Base-by-base conservation (phyloP, 2,113 vertebrate genomes). In the Phaethornis superciliosus region DNA sequence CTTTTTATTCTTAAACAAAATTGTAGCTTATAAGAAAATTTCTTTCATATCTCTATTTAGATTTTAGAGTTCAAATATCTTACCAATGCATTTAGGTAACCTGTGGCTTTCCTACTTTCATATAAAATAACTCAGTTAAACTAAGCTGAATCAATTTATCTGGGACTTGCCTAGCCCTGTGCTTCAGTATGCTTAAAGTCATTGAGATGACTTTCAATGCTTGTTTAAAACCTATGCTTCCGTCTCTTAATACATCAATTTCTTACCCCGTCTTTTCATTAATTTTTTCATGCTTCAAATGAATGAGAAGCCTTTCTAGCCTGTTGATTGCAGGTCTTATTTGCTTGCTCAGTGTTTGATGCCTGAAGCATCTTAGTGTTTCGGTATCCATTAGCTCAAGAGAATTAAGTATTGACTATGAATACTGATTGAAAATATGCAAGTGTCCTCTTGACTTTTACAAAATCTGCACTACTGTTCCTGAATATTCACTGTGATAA, bases 401-500 rank as follows among this genome's bases (percentile, higher is more conserved):
- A 70, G 22, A 71, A 88, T 93, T 88, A 81, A 83, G 83, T 54
- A 72, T 79, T 90, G 74, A 26, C 52, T 82, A 42, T 81, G 65
- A 92, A 88, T 86, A 80, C 21, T 90, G 80, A 94, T 92, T 87
- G 71, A 37, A 89, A 85, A 82, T 89, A 33, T 42, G 14, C 37
- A 81, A 95, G 78, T 87, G 56, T 37, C 32, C 56, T 89, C 81
- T 87, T 89, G 88, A 92, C 77, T 89, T 94, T 60, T 71, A 40
- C 33, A 62, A 84, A 67, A 75, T 77, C 60, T 75, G 14, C 9
- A 2, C 21, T 33, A 24, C 46, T 82, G 26, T 55, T 91, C 10
- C 33, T 76, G 85, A 93, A 70, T 70, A 84, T 59, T 93, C 7
- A 15, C 20, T 0, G 0, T 28, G n/a, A n/a, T 46, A 86, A 65